Base-by-base conservation (phyloP, 2,888 invertebrate genomes). In the Drosophila neotestacea region DNA sequence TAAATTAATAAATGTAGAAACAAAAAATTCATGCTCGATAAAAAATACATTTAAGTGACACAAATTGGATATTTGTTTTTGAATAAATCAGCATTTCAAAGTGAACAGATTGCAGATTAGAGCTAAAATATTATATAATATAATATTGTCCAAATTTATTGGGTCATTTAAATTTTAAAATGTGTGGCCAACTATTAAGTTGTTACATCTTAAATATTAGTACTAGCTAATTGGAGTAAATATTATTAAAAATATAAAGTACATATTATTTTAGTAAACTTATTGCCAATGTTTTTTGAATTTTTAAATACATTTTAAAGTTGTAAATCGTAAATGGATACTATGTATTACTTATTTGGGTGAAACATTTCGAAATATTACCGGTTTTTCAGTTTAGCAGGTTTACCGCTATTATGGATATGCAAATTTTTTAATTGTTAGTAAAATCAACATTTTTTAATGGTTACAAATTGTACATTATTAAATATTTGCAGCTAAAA, bases 1-100 rank as follows among this genome's bases (percentile, higher is more conserved):
- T 76, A 44, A 54, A 74, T 61, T 47, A 41, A 27, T n/a, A 13
- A 32, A 32, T 50, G 30, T 30, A 6, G 39, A 28, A n/a, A 34
- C 4, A 32, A 41, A 13, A 46, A 28, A 13, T 13, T 6, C 11
- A 16, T n/a, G 9, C 9, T 52, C 9, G 2, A 38, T 13, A 28
- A 13, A 22, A 42, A 42, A 41, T 30, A 30, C 52, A 41, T 3
- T 36, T 41, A 27, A 36, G 11, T 50, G 50, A 54, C 30, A 11
- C 41, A 41, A 54, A 54, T 54, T 30, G 6, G 7, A 7, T 28
- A 52, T 39, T 52, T 39, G 13, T 2, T 52, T 52, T 39, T 28
- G 27, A 36, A 51, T 36, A 27, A 38, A 50, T 50, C 34, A 34
- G 16, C 6, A 28, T 44, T 27, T 42, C 2, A 42, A 41, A 16